Conservation (phyloP, 2,113 vertebrate species). For the Columba livia region DNA sequence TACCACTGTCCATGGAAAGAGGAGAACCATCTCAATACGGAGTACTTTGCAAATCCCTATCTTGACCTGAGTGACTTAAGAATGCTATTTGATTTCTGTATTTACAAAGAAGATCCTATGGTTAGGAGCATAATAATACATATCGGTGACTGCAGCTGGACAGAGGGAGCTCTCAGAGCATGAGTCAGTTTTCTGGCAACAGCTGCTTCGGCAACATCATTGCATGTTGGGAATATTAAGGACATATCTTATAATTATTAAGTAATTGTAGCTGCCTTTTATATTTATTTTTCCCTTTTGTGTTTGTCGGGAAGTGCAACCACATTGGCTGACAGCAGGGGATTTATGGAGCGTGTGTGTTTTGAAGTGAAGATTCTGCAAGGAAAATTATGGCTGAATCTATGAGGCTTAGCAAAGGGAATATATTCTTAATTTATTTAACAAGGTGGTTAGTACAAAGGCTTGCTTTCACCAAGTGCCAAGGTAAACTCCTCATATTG, state of each 20-base stretch:
- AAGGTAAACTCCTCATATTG: neutral
- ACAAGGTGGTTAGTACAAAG: neutral
- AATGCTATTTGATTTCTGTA: neutral
- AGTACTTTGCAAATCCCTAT: neutral
- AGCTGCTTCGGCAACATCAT: neutral
- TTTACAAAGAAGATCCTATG: neutral
- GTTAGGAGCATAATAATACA: rapidly evolving
- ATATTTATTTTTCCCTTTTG: too few relatives aligned
- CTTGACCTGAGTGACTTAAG: neutral
- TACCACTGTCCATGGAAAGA: rapidly evolving
- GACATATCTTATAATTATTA: neutral
- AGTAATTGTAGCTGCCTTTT: neutral
- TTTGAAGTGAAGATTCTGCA: neutral
- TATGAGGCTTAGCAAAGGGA: neutral
- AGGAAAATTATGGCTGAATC: neutral
- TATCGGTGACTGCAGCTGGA: neutral
- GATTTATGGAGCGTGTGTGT: rapidly evolving
- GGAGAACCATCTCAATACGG: rapidly evolving
- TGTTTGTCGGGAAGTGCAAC: neutral
- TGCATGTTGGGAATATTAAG: neutral
- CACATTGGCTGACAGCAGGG: neutral
- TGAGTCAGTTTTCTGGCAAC: neutral
- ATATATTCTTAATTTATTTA: neutral
- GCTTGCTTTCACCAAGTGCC: neutral
- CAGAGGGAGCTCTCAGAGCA: neutral